These are phyloP conservation scores for Anhinga rufa DNA, from an alignment of 2,113 vertebrate species.

Conservation along the genomic window DNA sequence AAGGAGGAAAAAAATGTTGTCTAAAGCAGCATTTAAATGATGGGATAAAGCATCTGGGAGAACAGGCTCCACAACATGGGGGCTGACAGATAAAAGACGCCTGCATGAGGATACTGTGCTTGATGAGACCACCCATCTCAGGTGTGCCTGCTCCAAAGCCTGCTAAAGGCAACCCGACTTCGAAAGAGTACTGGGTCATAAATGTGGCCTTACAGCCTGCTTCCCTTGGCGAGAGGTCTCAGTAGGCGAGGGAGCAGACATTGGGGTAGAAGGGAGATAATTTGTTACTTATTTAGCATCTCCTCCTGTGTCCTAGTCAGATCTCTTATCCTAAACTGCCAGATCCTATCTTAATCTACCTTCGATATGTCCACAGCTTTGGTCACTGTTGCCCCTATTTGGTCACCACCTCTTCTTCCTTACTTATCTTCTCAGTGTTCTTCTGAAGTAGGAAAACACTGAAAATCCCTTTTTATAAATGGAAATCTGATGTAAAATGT, in stretches of 20 bases:
- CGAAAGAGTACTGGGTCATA: not conserved
- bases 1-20: not conserved
- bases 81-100: not conserved
- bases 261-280: not conserved
- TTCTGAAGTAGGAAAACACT: not conserved
- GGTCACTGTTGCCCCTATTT: not conserved
- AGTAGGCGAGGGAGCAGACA: not conserved
- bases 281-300: not conserved
- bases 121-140: not conserved
- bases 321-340: not conserved
- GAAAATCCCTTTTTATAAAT: not conserved
- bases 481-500: not conserved
- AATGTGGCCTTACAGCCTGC: not conserved
- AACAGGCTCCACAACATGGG: not conserved
- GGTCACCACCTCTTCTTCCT: not conserved
- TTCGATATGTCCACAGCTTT: not conserved
- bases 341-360: not conserved
- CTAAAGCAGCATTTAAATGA: conserved; percentile 5
- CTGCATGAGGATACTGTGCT: not conserved
- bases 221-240: not conserved
- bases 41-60: not conserved
- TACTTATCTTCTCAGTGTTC: not conserved
- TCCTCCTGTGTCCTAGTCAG: not conserved
- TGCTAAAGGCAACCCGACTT: not conserved
- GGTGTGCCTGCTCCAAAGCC: not conserved